phyloP scores from a whole-genome alignment of 1,140 invertebrate species.

The Drosophila equinoxialis region DNA sequence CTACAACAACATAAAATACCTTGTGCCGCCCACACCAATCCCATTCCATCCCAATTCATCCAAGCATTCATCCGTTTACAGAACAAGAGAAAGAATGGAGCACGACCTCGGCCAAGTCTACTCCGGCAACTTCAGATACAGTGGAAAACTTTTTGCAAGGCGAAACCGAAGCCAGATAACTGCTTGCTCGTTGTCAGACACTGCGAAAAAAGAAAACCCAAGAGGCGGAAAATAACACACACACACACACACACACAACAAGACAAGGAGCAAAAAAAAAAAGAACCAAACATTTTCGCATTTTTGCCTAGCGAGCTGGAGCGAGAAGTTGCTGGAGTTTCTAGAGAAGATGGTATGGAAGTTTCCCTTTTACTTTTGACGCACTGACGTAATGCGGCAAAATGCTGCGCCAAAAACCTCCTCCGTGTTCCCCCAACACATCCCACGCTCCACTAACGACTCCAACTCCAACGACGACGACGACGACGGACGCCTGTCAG shows the following conservation, averaged over 20 bases:
- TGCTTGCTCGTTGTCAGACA: conserved; percentile 34
- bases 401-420: conserved; percentile 59
- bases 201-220: conserved; percentile 39
- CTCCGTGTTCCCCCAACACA: neutral
- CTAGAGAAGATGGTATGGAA: conserved; percentile 2
- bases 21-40: conserved; percentile 46
- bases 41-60: neutral
- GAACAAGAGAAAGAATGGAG: conserved; percentile 15
- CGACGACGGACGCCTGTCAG: conserved; percentile 6
- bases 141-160: conserved; percentile 8
- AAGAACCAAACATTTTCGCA: conserved; percentile 38
- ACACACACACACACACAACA: conserved; percentile 12
- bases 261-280: conserved; percentile 52
- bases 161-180: conserved; percentile 65
- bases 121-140: conserved; percentile 24
- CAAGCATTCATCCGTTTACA: neutral
- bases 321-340: neutral
- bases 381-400: conserved; percentile 78
- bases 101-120: conserved; percentile 66
- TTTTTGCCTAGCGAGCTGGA: conserved; percentile 17
- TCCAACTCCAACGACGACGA: neutral
- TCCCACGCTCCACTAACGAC: conserved; percentile 26
- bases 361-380: conserved; percentile 71
- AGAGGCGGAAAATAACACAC: conserved; percentile 62
- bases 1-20: conserved; percentile 64